Evolutionary conservation across 2,113 vertebrate genomes (phyloP).

Genomic region (Cololabis saira): DNA sequence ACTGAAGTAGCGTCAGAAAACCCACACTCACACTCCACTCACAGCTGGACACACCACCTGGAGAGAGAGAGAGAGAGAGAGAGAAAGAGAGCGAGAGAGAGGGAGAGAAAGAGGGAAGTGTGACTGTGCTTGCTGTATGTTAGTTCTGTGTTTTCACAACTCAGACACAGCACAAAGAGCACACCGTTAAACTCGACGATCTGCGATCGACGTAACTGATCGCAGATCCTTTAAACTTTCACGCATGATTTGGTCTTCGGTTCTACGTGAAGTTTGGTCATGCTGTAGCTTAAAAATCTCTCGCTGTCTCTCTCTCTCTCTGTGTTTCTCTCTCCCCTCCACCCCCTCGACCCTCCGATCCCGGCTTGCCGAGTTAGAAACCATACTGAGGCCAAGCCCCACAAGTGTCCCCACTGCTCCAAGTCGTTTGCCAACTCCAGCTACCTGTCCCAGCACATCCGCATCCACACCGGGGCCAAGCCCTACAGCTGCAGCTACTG

Average conservation of each 20-base stretch:
- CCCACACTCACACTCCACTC: slow-evolving; percentile 43
- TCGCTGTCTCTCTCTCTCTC: slow-evolving; percentile 72
- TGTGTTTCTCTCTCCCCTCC: slow-evolving; percentile 60
- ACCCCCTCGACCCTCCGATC: slow-evolving; percentile 42
- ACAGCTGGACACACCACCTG: slow-evolving; percentile 50
- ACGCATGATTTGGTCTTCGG: slow-evolving; percentile 70
- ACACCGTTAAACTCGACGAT: slow-evolving; percentile 55
- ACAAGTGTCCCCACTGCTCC: slow-evolving; percentile 99
- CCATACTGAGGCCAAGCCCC: slow-evolving; percentile 98
- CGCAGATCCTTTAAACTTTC: slow-evolving; percentile 25
- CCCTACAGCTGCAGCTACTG: slow-evolving; percentile 98
- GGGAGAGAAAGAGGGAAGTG: slow-evolving; percentile 72
- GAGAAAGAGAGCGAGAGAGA: slow-evolving; percentile 57
- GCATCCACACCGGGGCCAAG: slow-evolving; percentile 98
- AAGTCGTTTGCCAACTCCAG: slow-evolving; percentile 99
- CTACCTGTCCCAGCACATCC: slow-evolving; percentile 99
- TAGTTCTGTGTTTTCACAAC: slow-evolving; percentile 79
- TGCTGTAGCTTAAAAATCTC: slow-evolving; percentile 77
- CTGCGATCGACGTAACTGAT: slow-evolving; percentile 43
- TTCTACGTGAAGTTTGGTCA: slow-evolving; percentile 68
- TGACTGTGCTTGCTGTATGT: slow-evolving; percentile 81
- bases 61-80: slow-evolving; percentile 37
- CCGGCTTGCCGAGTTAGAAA: slow-evolving; percentile 72
- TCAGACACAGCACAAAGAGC: slow-evolving; percentile 80
- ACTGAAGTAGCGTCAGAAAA: slow-evolving; percentile 38